Evolutionary conservation across 2,888 invertebrate species (phyloP).

Genomic region (Desoria tigrina): DNA sequence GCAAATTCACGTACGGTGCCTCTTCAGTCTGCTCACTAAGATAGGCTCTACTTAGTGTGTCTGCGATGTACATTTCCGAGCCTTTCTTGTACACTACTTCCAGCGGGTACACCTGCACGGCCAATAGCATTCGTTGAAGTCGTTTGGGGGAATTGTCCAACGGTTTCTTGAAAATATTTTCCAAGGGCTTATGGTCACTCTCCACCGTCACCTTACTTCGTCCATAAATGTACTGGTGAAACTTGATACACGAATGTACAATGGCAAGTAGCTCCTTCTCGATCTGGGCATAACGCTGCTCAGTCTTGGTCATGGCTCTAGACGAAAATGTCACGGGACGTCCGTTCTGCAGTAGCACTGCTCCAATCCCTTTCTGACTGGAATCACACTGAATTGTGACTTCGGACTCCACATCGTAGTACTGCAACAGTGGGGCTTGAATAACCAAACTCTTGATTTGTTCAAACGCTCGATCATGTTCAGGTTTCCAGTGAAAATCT

Average conservation of each 20-base stretch:
- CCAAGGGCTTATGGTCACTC: too few relatives aligned
- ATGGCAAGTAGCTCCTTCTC: too few relatives aligned
- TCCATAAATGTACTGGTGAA: too few relatives aligned
- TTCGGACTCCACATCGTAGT: constrained; percentile 23
- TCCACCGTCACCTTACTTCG: too few relatives aligned
- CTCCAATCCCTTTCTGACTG: constrained; percentile 20
- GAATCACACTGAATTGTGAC: constrained; percentile 11
- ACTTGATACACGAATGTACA: too few relatives aligned
- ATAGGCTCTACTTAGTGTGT: constrained; percentile 21
- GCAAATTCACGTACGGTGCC: too few relatives aligned
- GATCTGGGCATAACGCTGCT: too few relatives aligned
- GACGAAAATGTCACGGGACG: too few relatives aligned
- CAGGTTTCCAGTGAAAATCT: constrained; percentile 20
- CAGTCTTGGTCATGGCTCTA: too few relatives aligned
- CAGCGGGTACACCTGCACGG: constrained; percentile 10
- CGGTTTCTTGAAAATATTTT: too few relatives aligned
- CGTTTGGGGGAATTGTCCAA: constrained; percentile 18
- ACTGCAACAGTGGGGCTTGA: constrained; percentile 19
- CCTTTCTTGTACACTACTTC: constrained; percentile 26
- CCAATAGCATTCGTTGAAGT: constrained; percentile 22
- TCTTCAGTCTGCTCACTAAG: too few relatives aligned
- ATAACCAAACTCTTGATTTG: background rate
- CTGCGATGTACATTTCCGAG: constrained; percentile 24
- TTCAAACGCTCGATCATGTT: background rate
- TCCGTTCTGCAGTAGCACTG: constrained; percentile 20